Conservation (phyloP, 1,140 invertebrate species). For the Leptoteleia sp. region DNA sequence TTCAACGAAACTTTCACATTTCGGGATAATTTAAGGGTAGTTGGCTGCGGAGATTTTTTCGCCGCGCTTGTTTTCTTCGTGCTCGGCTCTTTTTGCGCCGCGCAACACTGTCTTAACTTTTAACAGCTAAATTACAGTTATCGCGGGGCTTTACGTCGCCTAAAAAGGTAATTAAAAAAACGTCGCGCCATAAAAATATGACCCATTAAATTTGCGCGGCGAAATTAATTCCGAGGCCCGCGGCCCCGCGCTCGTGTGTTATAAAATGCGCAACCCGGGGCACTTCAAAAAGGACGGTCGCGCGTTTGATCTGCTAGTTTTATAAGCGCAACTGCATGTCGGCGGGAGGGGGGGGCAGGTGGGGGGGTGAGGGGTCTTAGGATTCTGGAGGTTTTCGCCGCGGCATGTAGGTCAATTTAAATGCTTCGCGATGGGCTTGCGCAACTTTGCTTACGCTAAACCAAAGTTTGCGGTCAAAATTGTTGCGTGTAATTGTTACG, state of each 20-base stretch:
- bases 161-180: conserved; percentile 53
- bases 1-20: conserved; percentile 51
- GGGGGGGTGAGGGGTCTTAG: conserved; percentile 25
- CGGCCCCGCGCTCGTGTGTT: conserved; percentile 10
- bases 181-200: conserved; percentile 51
- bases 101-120: conserved; percentile 43
- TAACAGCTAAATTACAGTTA: conserved; percentile 44
- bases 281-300: conserved; percentile 37
- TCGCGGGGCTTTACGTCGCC: conserved; percentile 8
- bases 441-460: conserved; percentile 5
- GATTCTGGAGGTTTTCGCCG: conserved; percentile 19
- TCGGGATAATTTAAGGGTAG: conserved; percentile 51
- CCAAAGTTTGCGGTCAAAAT: conserved; percentile 16
- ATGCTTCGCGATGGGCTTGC: conserved; percentile 16
- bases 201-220: conserved; percentile 29
- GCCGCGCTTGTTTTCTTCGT: background rate
- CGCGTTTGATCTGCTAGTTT: conserved; percentile 54
- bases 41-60: conserved; percentile 4
- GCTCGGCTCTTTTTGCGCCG: background rate
- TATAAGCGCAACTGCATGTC: conserved; percentile 21
- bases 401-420: conserved; percentile 48
- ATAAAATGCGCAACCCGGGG: conserved; percentile 40
- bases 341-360: too few species aligned
- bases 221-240: conserved; percentile 45
- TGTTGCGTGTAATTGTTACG: conserved; percentile 14